Evolutionary conservation across 2,113 vertebrate species (phyloP).

Genomic region (Felis chaus): DNA sequence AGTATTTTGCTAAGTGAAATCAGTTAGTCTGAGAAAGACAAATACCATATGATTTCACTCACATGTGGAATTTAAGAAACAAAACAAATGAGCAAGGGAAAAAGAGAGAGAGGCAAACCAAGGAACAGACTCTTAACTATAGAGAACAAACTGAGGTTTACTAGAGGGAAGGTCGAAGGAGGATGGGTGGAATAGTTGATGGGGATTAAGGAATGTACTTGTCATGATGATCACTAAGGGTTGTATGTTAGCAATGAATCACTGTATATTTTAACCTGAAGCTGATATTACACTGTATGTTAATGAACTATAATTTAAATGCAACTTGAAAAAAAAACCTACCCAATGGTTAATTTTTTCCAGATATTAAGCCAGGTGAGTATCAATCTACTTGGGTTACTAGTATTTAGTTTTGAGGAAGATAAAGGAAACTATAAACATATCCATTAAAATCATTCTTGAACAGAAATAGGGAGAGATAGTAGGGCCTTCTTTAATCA

Average conservation of each 20-base stretch:
- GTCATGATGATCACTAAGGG: not conserved
- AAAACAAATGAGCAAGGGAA: not conserved
- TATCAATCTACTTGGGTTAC: too few relatives aligned
- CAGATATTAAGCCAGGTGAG: not conserved
- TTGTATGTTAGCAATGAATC: not conserved
- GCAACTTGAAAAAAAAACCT: not conserved
- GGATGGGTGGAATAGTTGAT: not conserved
- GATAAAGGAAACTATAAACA: not conserved
- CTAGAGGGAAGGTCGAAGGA: not conserved
- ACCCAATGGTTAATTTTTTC: not conserved
- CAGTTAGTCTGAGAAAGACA: not conserved
- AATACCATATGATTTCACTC: not conserved
- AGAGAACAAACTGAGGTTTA: not conserved
- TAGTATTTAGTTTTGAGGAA: not conserved
- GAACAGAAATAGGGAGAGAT: not conserved
- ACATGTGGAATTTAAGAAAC: not conserved
- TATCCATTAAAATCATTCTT: not conserved
- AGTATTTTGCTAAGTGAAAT: not conserved
- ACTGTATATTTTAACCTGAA: not conserved
- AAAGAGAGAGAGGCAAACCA: not conserved
- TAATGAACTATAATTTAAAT: not conserved
- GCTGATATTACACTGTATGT: not conserved
- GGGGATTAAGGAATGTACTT: not conserved
- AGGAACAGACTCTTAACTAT: not conserved
- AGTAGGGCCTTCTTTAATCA: not conserved